A percentile compares a stretch with the other conserved stretches of the same genome.
Evolutionary conservation across 1,140 invertebrate genomes (phyloP).

Genomic region (Eueides isabella): DNA sequence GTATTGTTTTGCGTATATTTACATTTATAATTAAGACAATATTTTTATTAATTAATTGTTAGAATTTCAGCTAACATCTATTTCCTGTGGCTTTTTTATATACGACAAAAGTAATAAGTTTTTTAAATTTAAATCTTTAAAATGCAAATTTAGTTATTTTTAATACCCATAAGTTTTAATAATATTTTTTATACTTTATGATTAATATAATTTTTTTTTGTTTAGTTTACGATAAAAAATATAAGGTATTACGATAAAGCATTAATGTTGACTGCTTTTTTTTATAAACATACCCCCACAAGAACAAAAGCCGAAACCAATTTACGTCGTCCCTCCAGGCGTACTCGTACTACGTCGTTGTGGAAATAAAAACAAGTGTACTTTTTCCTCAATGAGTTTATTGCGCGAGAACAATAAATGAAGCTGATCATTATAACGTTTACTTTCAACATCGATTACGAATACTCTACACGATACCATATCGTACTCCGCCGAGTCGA

Average conservation of each 20-base stretch:
- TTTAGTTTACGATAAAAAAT: neutral
- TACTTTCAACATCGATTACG: conserved; percentile 82
- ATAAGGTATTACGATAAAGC: neutral
- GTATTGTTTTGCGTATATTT: neutral
- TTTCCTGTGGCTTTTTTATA: neutral
- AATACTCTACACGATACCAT: conserved; percentile 76
- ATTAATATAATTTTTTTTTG: neutral
- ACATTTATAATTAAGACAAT: conserved; percentile 6
- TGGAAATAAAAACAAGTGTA: conserved; percentile 73
- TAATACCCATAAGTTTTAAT: neutral
- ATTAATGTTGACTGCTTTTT: conserved; percentile 40
- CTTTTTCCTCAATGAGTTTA: conserved; percentile 79
- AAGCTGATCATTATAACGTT: conserved; percentile 80
- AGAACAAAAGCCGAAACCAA: conserved; percentile 52
- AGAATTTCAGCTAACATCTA: neutral
- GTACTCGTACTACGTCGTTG: conserved; percentile 51
- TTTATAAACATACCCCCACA: conserved; percentile 46
- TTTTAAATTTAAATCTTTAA: neutral
- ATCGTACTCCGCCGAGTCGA: conserved; percentile 62
- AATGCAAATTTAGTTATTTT: neutral
- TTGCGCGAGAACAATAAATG: conserved; percentile 81
- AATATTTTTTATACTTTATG: neutral
- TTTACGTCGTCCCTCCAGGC: conserved; percentile 35
- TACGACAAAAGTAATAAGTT: neutral
- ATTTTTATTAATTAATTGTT: neutral